Base-by-base conservation (phyloP, 2,888 invertebrate genomes). In the Caradrina kadenii region DNA sequence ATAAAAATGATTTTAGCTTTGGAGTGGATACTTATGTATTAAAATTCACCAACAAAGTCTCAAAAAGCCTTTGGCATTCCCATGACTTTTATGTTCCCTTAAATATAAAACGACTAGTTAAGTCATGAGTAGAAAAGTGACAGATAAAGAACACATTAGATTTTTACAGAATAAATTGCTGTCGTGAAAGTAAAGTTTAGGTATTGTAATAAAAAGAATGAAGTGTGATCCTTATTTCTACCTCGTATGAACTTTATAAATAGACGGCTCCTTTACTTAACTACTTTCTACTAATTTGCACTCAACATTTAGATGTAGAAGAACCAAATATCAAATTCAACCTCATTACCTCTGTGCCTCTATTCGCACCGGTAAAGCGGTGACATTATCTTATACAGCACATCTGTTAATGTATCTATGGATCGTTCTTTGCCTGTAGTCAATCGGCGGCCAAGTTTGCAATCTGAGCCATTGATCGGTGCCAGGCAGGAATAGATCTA, bases 81-180 rank as follows among this genome's bases (percentile, higher is more conserved):
- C 35, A 49, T 60, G 54, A 79, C 62, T 75, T 67, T 53, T 60
- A 39, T 65, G 62, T 77, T 58, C 62, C 62, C 75, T 65, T 74
- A 77, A 68, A 63, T 78, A 63, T 60, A 60, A 69, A 80, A 64
- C 21, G 76, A 77, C 80, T 77, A 77, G 80, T 63, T 79, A 21
- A 68, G 54, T 73, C 69, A 59, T 68, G 53, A 65, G 69, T 67
- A 67, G 62, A 74, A 73, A 74, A 68, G 39, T 26, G 59, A 63
- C 48, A 63, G 17, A 50, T 22, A 11, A 60, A 45, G 48, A 55
- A 62, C 35, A 39, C 35, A 64, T 52, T 61, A 11, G 53, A 63
- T 71, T 70, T 56, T 54, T 70, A 62, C 26, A 59, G 49, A 45
- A 45, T 58, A 49, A 35, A 53, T 45, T 39, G 35, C 48, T 53